Base-by-base conservation (phyloP, 2,113 vertebrate species). In the Xenus cinereus region DNA sequence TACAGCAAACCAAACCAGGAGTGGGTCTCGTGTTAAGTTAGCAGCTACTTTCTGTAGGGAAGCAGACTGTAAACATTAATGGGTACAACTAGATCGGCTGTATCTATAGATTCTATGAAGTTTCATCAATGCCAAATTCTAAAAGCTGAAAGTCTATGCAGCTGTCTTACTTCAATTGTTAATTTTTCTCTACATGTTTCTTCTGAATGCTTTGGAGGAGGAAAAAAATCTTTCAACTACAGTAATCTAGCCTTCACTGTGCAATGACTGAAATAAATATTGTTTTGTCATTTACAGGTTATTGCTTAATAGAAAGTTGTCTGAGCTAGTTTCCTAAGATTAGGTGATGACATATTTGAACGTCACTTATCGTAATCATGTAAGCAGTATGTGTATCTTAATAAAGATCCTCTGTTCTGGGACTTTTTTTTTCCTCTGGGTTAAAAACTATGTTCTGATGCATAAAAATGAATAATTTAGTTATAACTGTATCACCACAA, bases 381-480 rank as follows among this genome's bases (percentile, higher is more conserved):
- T 82, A 92, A 84, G 80, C 50, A 53, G 20, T 67, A 83, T 73
- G n/a, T 80, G 27, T 75, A 56, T 89, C 67, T 95, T 95, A 85
- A 88, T 91, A 89, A 96, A 95, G 69, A 87, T 81, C 79, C 74
- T 95, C 60, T 74, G 56, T 89, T 66, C 87, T 80, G 41, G 23
- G 35, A 63, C 56, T 83, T 63, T 14, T 64, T 46, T 60, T 59
- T 16, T 10, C 57, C 59, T 76, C 79, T 75, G 68, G 51, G 45
- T 96, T 94, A 54, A 45, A 77, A 93, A 82, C 30, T 67, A 32
- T 89, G 85, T 69, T 91, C 91, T 66, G 33, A 84, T 84, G 26
- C 10, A 92, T 76, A 81, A 87, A 92, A 86, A 93, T 87, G 46
- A 97, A 87, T 95, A 94, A 96, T 92, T 95, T 89, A 89, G 80